Conservation (phyloP, 2,113 vertebrate genomes). For the Connochaetes taurinus region DNA sequence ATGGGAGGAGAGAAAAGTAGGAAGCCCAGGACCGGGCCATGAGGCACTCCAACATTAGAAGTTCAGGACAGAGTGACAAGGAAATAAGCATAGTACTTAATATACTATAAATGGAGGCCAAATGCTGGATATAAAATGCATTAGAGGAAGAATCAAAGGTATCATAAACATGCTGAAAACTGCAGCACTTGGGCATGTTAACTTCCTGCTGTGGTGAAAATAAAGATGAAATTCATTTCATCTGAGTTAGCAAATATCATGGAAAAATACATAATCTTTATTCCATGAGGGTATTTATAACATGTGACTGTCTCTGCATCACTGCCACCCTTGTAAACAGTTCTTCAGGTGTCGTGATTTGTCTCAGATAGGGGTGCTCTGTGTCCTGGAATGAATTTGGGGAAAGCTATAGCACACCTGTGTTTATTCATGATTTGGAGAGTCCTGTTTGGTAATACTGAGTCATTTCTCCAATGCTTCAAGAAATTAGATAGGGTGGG, state of each 20-base stretch:
- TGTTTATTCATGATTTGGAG: background rate
- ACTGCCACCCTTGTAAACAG: background rate
- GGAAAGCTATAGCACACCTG: background rate
- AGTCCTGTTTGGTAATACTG: background rate
- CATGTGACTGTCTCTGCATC: background rate
- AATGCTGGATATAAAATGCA: background rate
- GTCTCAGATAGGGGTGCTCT: background rate
- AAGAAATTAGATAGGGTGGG: background rate
- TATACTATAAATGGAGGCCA: background rate
- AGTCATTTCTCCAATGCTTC: background rate
- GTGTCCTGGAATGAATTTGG: background rate
- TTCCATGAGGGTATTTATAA: slow-evolving; percentile 69
- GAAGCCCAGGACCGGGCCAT: background rate
- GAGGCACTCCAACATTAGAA: background rate
- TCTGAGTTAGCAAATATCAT: slow-evolving; percentile 50
- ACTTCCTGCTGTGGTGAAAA: background rate
- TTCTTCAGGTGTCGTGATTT: background rate
- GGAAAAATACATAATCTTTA: slow-evolving; percentile 60
- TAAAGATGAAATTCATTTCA: slow-evolving; percentile 34
- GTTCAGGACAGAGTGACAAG: background rate
- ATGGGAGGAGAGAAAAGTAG: background rate
- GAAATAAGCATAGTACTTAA: background rate
- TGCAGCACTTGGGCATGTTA: background rate
- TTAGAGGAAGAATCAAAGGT: background rate
- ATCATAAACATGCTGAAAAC: background rate